Percentiles rank a stretch among this genome's conserved stretches.
These are phyloP conservation scores for Anser cygnoides DNA, from an alignment of 2,113 vertebrate species.

Conservation along the genomic window DNA sequence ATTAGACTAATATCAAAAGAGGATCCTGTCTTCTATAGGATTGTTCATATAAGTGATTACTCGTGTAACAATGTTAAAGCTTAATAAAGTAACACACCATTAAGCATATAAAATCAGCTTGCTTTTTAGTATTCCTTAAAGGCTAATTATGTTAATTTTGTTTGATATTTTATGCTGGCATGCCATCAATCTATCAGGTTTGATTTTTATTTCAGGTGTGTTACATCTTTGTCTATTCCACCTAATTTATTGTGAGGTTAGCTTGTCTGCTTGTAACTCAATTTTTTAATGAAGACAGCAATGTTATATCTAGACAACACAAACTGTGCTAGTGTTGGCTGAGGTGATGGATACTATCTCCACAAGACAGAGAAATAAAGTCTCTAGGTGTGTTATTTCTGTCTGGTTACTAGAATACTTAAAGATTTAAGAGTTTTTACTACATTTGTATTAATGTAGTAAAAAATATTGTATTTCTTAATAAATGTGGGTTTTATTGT, in stretches of 20 bases:
- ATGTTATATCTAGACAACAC: neutral
- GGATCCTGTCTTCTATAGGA: neutral
- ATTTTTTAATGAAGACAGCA: neutral
- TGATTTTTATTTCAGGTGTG: neutral
- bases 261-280: neutral
- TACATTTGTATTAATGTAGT: neutral
- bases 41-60: neutral
- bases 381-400: neutral
- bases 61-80: neutral
- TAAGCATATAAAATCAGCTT: neutral
- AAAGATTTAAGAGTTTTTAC: neutral
- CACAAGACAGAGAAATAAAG: neutral
- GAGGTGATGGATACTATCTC: neutral
- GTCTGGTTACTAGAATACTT: neutral
- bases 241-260: neutral
- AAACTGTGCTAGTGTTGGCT: neutral
- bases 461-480: neutral
- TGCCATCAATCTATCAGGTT: neutral
- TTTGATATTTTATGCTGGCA: neutral
- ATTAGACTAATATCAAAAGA: neutral
- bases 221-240: neutral
- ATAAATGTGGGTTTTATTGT: neutral
- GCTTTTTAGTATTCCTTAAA: neutral
- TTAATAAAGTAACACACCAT: neutral
- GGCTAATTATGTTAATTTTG: conserved; percentile 22